phyloP scores from a whole-genome alignment of 2,888 invertebrate species.

The Calliopum simillimum region DNA sequence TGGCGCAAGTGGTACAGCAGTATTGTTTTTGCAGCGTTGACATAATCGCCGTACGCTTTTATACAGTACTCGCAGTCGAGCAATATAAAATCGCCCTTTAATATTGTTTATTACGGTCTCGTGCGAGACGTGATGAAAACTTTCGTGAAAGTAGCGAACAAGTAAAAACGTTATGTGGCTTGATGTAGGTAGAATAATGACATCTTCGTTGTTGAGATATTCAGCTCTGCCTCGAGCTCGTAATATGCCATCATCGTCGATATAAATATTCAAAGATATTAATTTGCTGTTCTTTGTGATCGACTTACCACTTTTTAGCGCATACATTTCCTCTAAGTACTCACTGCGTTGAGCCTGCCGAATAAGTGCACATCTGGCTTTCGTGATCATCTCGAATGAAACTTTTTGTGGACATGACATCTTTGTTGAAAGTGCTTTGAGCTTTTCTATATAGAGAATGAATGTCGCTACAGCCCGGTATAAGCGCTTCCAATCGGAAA shows the following conservation, averaged over 20 bases:
- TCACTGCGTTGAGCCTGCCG: slow-evolving; percentile 17
- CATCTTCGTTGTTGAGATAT: slow-evolving; percentile 39
- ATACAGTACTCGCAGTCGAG: too few relatives aligned
- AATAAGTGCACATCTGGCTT: slow-evolving; percentile 33
- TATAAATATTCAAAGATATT: slow-evolving; percentile 33
- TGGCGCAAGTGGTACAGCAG: too few relatives aligned
- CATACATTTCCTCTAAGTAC: neutral
- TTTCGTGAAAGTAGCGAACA: slow-evolving; percentile 38
- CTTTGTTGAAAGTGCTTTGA: too few relatives aligned
- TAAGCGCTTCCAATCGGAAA: too few relatives aligned
- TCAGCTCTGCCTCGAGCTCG: slow-evolving; percentile 38
- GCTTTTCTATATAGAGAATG: too few relatives aligned
- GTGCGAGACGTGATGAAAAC: slow-evolving; percentile 37
- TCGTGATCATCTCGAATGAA: too few relatives aligned
- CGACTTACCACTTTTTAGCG: slow-evolving; percentile 33
- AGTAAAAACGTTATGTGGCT: slow-evolving; percentile 40
- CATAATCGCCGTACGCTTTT: too few relatives aligned
- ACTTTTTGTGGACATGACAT: too few relatives aligned
- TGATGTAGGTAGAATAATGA: slow-evolving; percentile 21
- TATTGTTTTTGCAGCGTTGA: too few relatives aligned
- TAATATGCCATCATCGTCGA: slow-evolving; percentile 34
- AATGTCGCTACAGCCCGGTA: too few relatives aligned
- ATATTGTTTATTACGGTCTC: slow-evolving; percentile 40
- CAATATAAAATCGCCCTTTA: too few relatives aligned
- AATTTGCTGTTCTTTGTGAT: slow-evolving; percentile 34